Percentiles rank a stretch among this genome's conserved stretches.
Evolutionary conservation across 1,140 invertebrate genomes (phyloP).

Genomic region (silkworm (Bombyx mori)): ASM3026992v2 NC_085127.1:10622001-10622500

Average conservation of each 20-base stretch:
- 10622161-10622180: too few relatives aligned
- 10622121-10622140: too few relatives aligned
- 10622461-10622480: slow-evolving; percentile 36
- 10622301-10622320: slow-evolving; percentile 12
- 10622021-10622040: too few relatives aligned
- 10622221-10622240: too few relatives aligned
- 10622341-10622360: slow-evolving; percentile 67
- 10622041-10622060: too few relatives aligned
- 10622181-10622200: too few relatives aligned
- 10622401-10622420: slow-evolving; percentile 61
- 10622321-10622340: slow-evolving; percentile 25
- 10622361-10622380: slow-evolving; percentile 37
- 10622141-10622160: too few relatives aligned
- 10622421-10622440: slow-evolving; percentile 66
- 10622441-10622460: slow-evolving; percentile 45
- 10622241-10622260: background rate
- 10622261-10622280: background rate
- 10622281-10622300: slow-evolving; percentile 14
- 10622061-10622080: too few relatives aligned
- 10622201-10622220: too few relatives aligned
- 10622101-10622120: too few relatives aligned
- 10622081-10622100: too few relatives aligned
- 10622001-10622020: background rate
- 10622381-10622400: slow-evolving; percentile 49
- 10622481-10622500: background rate